Percentiles rank a stretch among this genome's conserved stretches.
Conservation (phyloP, 2,113 vertebrate species). For the Hippoglossus stenolepis region DNA sequence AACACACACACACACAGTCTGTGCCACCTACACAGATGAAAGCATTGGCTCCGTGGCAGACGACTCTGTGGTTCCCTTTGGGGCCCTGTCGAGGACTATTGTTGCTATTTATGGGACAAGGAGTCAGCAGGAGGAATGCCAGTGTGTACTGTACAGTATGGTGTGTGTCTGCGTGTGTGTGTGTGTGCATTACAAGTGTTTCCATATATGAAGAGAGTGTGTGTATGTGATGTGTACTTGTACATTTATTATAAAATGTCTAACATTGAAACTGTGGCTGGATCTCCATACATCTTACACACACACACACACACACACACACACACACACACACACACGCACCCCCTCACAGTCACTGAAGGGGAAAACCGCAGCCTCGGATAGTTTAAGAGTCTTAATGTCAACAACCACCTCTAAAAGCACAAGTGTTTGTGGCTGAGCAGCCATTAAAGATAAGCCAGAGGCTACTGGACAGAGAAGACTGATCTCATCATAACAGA, state of each 20-base stretch:
- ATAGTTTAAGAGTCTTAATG: slow-evolving; percentile 58
- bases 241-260: not conserved
- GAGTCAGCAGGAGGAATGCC: slow-evolving; percentile 50
- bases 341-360: slow-evolving; percentile 2
- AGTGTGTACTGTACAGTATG: slow-evolving; percentile 9
- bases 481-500: slow-evolving; percentile 60
- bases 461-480: slow-evolving; percentile 59
- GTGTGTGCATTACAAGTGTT: not conserved
- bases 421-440: slow-evolving; percentile 61
- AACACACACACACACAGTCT: slow-evolving; percentile 32
- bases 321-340: slow-evolving; percentile 8
- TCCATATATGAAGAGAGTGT: not conserved
- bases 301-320: slow-evolving; percentile 21
- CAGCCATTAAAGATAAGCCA: slow-evolving; percentile 50
- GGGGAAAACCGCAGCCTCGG: slow-evolving; percentile 39
- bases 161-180: not conserved
- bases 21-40: slow-evolving; percentile 75
- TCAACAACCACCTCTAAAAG: slow-evolving; percentile 63
- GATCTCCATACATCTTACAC: not conserved
- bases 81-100: slow-evolving; percentile 54
- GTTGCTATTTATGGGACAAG: slow-evolving; percentile 59
- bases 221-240: not conserved
- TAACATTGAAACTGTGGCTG: not conserved
- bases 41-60: slow-evolving; percentile 52
- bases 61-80: slow-evolving; percentile 33